These are phyloP conservation scores for Nephila pilipes DNA, from an alignment of 1,140 invertebrate species.

Conservation along the genomic window DNA sequence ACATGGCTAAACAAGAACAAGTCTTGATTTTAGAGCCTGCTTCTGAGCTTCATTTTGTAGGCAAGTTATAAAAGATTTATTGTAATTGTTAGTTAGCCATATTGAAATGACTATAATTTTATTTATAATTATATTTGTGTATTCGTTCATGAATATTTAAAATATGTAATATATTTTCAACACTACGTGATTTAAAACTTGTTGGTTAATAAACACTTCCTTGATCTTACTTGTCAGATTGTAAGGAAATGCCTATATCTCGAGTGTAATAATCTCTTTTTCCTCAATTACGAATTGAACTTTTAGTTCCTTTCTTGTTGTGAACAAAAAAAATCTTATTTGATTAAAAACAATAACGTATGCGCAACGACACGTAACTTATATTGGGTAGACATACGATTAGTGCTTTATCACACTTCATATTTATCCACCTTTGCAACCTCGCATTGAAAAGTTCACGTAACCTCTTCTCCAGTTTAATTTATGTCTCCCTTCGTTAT, in stretches of 20 bases:
- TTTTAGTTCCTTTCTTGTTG: background rate
- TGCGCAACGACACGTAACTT: background rate
- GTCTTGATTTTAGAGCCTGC: slow-evolving; percentile 81
- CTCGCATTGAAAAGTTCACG: background rate
- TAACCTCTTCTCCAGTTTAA: background rate
- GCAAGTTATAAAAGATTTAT: slow-evolving; percentile 78
- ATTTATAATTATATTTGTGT: slow-evolving; percentile 30
- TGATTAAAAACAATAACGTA: background rate
- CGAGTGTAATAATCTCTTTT: background rate
- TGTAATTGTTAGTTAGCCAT: slow-evolving; percentile 61
- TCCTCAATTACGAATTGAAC: background rate
- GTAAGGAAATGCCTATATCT: background rate
- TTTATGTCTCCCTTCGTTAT: background rate
- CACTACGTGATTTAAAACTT: background rate
- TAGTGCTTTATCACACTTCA: background rate
- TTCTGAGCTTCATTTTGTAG: slow-evolving; percentile 82
- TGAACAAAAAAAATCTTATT: background rate
- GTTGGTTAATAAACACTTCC: background rate
- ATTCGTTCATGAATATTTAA: background rate
- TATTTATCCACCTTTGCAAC: background rate
- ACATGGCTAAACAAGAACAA: slow-evolving; percentile 79
- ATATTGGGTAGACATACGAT: background rate
- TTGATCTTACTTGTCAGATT: slow-evolving; percentile 48
- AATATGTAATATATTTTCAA: background rate
- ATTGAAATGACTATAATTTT: slow-evolving; percentile 61